phyloP scores from a whole-genome alignment of 92 coral and sea anemone species.

The Isaurus tuberculatus region DNA sequence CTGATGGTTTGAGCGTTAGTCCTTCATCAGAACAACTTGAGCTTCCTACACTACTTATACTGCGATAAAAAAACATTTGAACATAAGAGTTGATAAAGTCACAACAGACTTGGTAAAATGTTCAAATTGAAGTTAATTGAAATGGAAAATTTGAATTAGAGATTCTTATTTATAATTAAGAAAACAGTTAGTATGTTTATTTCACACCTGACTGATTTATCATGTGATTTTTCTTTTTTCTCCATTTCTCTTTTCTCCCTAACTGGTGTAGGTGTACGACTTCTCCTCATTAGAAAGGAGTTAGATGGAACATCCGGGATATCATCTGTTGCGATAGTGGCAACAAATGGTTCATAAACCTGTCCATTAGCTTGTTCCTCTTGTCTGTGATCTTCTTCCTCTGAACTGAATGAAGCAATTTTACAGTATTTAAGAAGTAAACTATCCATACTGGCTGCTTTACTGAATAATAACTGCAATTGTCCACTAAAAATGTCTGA shows the following conservation, averaged over 20 bases:
- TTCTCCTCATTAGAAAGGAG: constrained; percentile 89
- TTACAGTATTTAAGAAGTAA: too few relatives aligned
- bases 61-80: too few relatives aligned
- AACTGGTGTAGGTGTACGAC: constrained; percentile 96
- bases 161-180: too few relatives aligned
- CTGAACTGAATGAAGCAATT: constrained; percentile 27
- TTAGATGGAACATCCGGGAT: constrained; percentile 89
- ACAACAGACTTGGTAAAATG: not conserved
- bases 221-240: constrained; percentile 49
- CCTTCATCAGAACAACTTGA: too few relatives aligned
- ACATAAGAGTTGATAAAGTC: too few relatives aligned
- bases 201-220: constrained; percentile 32
- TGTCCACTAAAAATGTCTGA: too few relatives aligned
- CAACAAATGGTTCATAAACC: constrained; percentile 20
- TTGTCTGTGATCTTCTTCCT: constrained; percentile 31
- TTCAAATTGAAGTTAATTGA: not conserved
- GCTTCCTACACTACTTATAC: too few relatives aligned
- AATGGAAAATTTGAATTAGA: too few relatives aligned
- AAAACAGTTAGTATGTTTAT: not conserved
- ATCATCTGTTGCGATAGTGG: constrained; percentile 75
- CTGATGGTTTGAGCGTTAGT: too few relatives aligned
- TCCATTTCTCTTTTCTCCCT: constrained; percentile 67
- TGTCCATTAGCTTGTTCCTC: constrained; percentile 37
- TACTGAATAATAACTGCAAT: too few relatives aligned
- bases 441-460: too few relatives aligned